Evolutionary conservation across 2,113 vertebrate genomes (phyloP), one percentile per base, ranked within the genome.

Genomic region (Nipponia nippon): DNA sequence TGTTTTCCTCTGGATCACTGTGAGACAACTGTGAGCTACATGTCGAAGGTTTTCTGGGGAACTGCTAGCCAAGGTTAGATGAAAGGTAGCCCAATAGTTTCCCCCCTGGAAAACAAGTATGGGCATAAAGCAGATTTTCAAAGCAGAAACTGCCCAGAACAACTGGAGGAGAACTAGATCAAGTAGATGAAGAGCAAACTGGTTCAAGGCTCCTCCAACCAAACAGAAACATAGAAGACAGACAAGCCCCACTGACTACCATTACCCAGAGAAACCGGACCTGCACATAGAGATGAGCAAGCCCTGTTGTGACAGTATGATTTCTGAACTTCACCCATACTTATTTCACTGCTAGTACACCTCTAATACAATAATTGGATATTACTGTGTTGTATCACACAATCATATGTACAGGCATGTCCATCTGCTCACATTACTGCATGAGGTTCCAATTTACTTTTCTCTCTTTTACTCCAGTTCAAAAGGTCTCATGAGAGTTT

Each of bases 391-490:
- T 17, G 13, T 50, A 42, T 46, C 52, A 75, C 50, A 50, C 22
- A 49, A 58, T 55, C 49, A 18, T 10, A 40, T 4, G 3, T 18
- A 78, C 13, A 34, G 29, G 40, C 13, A 62, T 5, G 5, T 40
- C 30, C 2, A 1, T 22, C 38, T 77, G 34, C 49, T 83, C 52
- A 76, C 0, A 0, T 42, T 25, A 52, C 30, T 29, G 23, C 1
- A 0, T 0, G 0, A 88, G 18, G 12, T 55, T 59, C 38, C 46
- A 47, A 56, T 70, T 21, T 36, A 26, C 29, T 46, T 79, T 75
- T 55, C 76, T 52, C 13, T 50, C 34, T 73, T 73, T 61, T 25
- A 53, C 10, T 61, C 22, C 47, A 46, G 21, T 36, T 77, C 29
- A 52, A 55, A 89, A 75, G 11, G 10, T 75, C 59, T 73, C 5